These are phyloP conservation scores for Elgaria multicarinata DNA, from an alignment of 2,113 vertebrate species.

Conservation along the genomic window DNA sequence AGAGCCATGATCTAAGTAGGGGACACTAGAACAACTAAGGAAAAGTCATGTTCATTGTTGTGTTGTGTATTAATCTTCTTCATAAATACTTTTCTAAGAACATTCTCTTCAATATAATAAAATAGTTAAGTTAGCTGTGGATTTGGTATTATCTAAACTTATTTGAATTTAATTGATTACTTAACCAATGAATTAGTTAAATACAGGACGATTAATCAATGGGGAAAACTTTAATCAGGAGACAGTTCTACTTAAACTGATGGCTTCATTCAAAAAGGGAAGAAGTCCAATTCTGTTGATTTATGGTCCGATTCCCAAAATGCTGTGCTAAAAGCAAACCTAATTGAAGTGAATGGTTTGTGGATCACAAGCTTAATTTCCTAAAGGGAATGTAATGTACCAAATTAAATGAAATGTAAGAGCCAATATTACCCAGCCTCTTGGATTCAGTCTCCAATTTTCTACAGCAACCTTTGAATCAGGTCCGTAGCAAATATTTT, in stretches of 20 bases:
- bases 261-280: conserved; percentile 5
- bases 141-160: not conserved
- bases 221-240: not conserved
- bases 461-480: not conserved
- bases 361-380: not conserved
- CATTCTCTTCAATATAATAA: not conserved
- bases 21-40: not conserved
- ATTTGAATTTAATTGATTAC: conserved; percentile 6
- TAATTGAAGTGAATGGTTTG: conserved; percentile 28
- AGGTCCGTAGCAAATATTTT: conserved; percentile 25
- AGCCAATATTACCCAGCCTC: not conserved
- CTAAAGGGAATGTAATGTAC: conserved; percentile 17
- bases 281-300: conserved; percentile 11
- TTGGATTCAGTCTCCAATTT: not conserved
- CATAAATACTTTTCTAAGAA: not conserved
- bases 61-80: not conserved
- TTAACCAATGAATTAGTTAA: conserved; percentile 1
- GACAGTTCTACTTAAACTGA: not conserved
- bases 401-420: conserved; percentile 22
- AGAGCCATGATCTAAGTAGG: not conserved
- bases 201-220: conserved; percentile 2
- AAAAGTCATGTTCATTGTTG: not conserved
- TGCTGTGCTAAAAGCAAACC: conserved; percentile 16
- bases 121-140: not conserved
- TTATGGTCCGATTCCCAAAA: conserved; percentile 26